phyloP scores from a whole-genome alignment of 2,113 vertebrate genomes.

The Anoura caudifer region DNA sequence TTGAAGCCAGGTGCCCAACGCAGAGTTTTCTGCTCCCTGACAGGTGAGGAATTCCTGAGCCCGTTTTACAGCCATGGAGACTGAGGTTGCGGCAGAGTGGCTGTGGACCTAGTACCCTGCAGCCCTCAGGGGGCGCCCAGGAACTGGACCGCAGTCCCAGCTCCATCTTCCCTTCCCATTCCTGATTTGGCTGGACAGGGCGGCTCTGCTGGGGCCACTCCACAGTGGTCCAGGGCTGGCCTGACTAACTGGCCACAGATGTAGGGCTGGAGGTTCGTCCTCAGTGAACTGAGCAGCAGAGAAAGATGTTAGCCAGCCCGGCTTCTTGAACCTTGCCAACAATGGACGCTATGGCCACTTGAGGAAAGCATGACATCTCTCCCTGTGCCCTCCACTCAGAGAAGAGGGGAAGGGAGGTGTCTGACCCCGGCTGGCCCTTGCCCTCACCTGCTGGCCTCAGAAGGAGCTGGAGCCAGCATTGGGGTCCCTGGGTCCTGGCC shows the following conservation, averaged over 20 bases:
- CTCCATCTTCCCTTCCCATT: neutral
- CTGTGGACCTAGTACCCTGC: neutral
- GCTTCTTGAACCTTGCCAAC: accelerated
- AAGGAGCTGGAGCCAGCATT: neutral
- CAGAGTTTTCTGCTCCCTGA: accelerated
- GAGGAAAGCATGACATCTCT: neutral
- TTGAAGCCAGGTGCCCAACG: accelerated
- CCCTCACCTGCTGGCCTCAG: neutral
- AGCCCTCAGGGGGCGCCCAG: accelerated
- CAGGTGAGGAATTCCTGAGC: accelerated
- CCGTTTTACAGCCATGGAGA: neutral
- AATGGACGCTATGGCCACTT: accelerated
- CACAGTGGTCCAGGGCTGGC: neutral
- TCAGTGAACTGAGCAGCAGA: neutral
- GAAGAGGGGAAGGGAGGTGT: neutral
- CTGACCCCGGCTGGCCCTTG: neutral
- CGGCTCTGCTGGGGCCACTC: accelerated
- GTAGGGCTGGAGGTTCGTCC: neutral
- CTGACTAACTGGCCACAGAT: accelerated
- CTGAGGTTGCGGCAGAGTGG: neutral
- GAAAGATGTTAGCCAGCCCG: accelerated
- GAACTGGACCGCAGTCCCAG: accelerated
- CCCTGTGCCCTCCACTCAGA: neutral
- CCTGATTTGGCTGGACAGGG: neutral
- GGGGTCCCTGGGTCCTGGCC: neutral